These are phyloP conservation scores for Automeris io DNA, from an alignment of 2,888 invertebrate genomes.

Conservation along the genomic window DNA sequence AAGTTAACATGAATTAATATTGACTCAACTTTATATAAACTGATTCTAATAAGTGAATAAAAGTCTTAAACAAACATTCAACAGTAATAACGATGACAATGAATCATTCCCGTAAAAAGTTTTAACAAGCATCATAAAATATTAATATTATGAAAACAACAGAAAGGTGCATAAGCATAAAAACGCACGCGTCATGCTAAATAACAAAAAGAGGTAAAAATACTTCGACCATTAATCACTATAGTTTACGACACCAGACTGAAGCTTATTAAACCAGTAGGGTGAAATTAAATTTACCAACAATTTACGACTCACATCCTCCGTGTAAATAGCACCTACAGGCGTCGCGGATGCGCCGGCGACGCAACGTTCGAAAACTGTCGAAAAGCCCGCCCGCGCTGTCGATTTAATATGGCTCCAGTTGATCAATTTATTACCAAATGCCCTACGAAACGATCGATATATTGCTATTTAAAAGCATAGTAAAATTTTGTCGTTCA, in stretches of 20 bases:
- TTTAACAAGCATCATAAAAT: constrained; percentile 1
- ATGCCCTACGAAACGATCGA: constrained; percentile 49
- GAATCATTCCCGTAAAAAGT: not conserved
- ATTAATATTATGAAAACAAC: constrained; percentile 3
- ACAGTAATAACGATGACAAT: no score
- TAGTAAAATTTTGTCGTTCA: constrained; percentile 31
- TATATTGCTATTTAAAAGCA: constrained; percentile 53
- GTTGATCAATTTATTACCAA: constrained; percentile 65
- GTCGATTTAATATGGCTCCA: constrained; percentile 65
- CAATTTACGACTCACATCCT: constrained; percentile 66
- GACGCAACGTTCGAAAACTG: constrained; percentile 13
- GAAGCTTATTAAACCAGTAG: constrained; percentile 57
- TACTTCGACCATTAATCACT: constrained; percentile 8
- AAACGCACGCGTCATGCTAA: not conserved
- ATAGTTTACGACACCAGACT: constrained; percentile 36
- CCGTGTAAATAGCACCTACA: constrained; percentile 40
- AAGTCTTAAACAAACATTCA: no score
- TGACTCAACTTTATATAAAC: no score
- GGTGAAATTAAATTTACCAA: constrained; percentile 70
- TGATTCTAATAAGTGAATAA: no score
- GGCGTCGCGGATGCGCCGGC: constrained; percentile 1
- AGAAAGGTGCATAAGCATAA: constrained; percentile 2
- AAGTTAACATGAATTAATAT: no score
- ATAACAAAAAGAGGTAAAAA: constrained; percentile 5
- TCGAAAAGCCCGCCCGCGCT: constrained; percentile 62